Base-by-base conservation (phyloP, 2,113 vertebrate species). In the Rhinolophus sinicus region DNA sequence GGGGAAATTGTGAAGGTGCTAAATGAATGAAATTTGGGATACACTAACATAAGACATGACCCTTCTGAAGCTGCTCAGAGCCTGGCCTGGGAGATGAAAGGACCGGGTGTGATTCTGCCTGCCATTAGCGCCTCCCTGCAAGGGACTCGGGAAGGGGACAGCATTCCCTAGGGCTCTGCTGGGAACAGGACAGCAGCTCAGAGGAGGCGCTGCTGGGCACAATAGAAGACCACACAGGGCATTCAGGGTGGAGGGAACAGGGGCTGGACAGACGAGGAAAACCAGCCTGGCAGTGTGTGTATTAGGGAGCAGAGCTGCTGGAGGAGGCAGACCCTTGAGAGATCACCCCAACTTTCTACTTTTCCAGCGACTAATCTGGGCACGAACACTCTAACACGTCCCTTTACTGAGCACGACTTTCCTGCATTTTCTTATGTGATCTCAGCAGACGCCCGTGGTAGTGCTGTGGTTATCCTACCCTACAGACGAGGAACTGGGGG, bases 71-170 rank as follows among this genome's bases (percentile, higher is more conserved):
- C 11, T n/a, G 64, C 80, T 70, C 14, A 1, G 60, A 26, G 28
- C 33, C 70, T 9, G 24, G 19, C 44, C 78, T 1, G 0, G 16
- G 30, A 30, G 38, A 1, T 7, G 40, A 16, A 3, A 15, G 33
- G 30, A 0, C 7, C 19, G 4, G 3, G 15, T 6, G 58, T 40
- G 58, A 18, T 3, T 60, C 72, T 0, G n/a, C 14, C 58, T 28
- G n/a, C 3, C 3, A 4, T 1, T n/a, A 10, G 26, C 0, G 0
- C 19, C 15, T 58, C 60, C 18, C 21, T 15, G 14, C 16, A 2
- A 47, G 82, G 2, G 15, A 15, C 2, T 22, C 94, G 7, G 21
- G 73, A 54, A 35, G 26, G 18, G 22, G 15, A 10, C 5, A 0
- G 47, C 0, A 1, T 16, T 56, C 54, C 44, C 47, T 3, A 0